Percentiles rank a stretch among this genome's conserved stretches.
Conservation (phyloP, 2,888 invertebrate species). For the Copidosoma aretas region DNA sequence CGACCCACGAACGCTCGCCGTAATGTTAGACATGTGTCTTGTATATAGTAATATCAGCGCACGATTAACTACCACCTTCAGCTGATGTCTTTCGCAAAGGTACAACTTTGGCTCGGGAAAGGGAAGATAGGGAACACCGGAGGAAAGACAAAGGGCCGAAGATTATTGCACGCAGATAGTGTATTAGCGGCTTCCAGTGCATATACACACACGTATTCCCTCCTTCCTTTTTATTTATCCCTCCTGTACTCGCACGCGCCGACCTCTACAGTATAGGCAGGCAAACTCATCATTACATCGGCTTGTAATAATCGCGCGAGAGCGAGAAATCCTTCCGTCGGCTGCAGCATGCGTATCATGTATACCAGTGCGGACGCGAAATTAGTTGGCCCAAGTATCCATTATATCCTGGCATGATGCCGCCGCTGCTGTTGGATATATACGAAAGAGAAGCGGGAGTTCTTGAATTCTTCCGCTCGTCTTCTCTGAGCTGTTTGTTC, state of each 20-base stretch:
- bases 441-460: not conserved
- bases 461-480: not conserved
- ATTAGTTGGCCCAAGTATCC: constrained; percentile 33
- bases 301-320: constrained; percentile 35
- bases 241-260: constrained; percentile 11
- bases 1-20: too few species aligned
- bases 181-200: not conserved
- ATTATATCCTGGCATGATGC: constrained; percentile 37
- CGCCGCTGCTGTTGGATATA: constrained; percentile 16
- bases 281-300: constrained; percentile 31
- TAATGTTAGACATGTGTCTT: too few species aligned
- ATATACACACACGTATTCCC: too few species aligned
- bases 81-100: too few species aligned
- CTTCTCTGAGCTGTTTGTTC: not conserved
- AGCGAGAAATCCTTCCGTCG: constrained; percentile 17
- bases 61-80: too few species aligned
- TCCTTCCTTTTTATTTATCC: constrained; percentile 1
- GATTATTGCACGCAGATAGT: too few species aligned
- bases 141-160: not conserved
- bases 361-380: constrained; percentile 20
- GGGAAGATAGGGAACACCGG: too few species aligned
- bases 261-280: not conserved
- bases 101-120: too few species aligned
- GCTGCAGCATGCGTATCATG: constrained; percentile 2
- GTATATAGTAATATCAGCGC: too few species aligned